Conservation (phyloP, 2,113 vertebrate species). For the Heptranchias perlo region DNA sequence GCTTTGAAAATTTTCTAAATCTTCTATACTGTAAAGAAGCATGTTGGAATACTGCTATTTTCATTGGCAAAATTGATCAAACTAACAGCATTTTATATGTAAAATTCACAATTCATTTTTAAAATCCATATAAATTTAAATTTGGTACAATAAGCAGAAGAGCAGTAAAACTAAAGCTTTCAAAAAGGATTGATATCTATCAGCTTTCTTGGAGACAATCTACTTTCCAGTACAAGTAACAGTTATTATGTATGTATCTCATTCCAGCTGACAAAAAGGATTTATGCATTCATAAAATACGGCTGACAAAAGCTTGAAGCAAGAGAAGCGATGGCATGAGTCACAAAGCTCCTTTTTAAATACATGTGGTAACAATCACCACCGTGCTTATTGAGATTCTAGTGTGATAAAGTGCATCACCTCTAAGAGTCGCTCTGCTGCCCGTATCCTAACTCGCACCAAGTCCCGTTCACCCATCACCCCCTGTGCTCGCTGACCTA, state of each 20-base stretch:
- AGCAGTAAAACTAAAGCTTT: not conserved
- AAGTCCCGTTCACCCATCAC: too few species aligned
- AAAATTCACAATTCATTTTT: not conserved
- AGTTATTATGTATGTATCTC: constrained; percentile 20
- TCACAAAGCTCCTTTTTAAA: not conserved
- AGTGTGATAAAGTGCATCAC: not conserved
- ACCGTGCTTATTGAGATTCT: not conserved
- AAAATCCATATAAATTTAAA: not conserved
- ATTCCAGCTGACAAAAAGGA: not conserved
- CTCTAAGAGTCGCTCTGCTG: not conserved
- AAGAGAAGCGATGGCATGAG: not conserved
- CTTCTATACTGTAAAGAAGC: not conserved
- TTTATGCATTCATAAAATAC: not conserved
- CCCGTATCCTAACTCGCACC: too few species aligned
- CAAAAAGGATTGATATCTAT: not conserved
- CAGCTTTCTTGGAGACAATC: not conserved
- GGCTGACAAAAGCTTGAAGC: not conserved
- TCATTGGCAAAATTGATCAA: not conserved
- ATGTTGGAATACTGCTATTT: not conserved
- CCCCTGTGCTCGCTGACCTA: too few species aligned
- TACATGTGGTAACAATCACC: not conserved
- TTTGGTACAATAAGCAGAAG: not conserved
- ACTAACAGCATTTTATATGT: not conserved
- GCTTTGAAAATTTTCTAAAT: not conserved
- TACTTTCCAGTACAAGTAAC: not conserved